Base-by-base conservation (phyloP, 1,140 invertebrate genomes). In the Drosophila kepulauana region DNA sequence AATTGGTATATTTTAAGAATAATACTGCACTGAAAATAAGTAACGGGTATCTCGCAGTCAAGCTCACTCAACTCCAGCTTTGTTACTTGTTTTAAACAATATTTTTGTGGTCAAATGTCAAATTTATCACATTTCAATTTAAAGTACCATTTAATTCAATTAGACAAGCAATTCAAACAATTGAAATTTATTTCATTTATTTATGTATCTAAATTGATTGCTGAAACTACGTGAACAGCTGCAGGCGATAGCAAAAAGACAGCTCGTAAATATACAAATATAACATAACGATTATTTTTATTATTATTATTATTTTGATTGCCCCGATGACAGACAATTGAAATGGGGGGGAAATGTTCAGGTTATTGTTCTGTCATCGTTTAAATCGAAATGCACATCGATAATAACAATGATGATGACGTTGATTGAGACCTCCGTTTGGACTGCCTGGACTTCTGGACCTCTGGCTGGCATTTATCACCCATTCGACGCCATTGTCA, bases 381-480 rank as follows among this genome's bases (percentile, higher is more conserved):
- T 58, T 69, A 49, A 69, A 68, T 52, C 45, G 25, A 45, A 25
- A 68, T 65, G 56, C 54, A 68, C 30, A 74, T 68, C 43, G 54
- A 48, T 68, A 61, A 61, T 28, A 56, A 38, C 48, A 46, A 74
- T 54, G 57, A 48, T 30, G 49, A 75, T 63, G 65, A 56, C 33
- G 20, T 41, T 73, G 64, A 68, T 70, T 52, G 46, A 62, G 57
- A 58, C 11, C 16, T 10, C 61, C 43, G 6, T 20, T 13, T 16
- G 49, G 8, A 38, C 35, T 54, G 51, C 8, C 30, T 6, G 71
- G 45, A 16, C 5, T 6, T 4, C 58, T 68, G 20, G 20, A 25
- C 20, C 20, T 25, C 20, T 25, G 20, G 20, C 20, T 25, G 80
- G 71, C 81, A 79, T 82, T 82, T 78, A 75, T 75, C 79, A 75